Conservation (phyloP, 2,113 vertebrate species). For the Piprites chloris region DNA sequence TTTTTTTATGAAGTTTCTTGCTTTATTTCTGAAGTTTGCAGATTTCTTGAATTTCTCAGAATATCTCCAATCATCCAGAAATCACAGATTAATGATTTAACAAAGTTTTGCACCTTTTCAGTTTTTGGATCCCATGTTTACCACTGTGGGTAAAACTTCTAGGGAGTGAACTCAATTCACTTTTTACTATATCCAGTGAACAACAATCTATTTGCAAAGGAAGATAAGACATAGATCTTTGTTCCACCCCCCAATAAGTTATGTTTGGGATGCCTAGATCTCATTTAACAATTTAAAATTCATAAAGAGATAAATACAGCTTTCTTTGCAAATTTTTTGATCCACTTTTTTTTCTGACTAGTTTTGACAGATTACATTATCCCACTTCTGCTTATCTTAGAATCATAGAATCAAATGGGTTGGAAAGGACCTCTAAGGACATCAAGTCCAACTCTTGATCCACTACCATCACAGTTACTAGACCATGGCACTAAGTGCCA, state of each 20-base stretch:
- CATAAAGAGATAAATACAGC: not conserved
- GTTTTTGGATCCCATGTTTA: accelerated
- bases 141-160: not conserved
- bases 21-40: not conserved
- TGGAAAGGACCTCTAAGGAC: too few species aligned
- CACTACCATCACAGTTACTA: too few species aligned
- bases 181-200: not conserved
- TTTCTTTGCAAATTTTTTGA: not conserved
- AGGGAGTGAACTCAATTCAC: not conserved
- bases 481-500: too few species aligned
- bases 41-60: not conserved
- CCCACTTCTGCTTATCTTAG: not conserved
- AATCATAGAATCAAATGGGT: too few species aligned
- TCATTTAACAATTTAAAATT: not conserved
- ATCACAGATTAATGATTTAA: not conserved
- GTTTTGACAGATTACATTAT: not conserved
- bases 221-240: not conserved
- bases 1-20: not conserved
- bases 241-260: not conserved
- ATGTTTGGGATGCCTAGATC: not conserved
- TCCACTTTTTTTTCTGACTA: not conserved
- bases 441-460: too few species aligned
- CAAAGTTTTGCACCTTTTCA: accelerated
- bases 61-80: not conserved
- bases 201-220: not conserved